A percentile compares a stretch with the other conserved stretches of the same genome.
Evolutionary conservation across 2,888 invertebrate genomes (phyloP).

Genomic region (Dicranocentrus wangi): DNA sequence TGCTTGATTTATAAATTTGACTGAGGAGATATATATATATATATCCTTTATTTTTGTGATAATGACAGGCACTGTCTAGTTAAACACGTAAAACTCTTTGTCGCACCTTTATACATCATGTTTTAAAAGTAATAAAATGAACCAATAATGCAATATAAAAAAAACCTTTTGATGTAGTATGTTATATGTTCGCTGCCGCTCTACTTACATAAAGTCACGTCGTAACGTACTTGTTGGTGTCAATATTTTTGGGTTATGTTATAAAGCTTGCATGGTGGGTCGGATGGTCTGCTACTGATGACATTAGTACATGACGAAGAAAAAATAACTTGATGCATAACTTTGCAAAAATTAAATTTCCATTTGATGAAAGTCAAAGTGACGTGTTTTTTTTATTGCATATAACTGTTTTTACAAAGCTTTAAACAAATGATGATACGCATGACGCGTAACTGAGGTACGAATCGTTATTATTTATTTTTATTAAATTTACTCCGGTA

Average conservation of each 20-base stretch:
- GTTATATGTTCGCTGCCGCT: too few species aligned
- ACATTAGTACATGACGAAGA: too few species aligned
- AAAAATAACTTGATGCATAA: too few species aligned
- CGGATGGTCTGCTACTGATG: too few species aligned
- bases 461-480: background rate
- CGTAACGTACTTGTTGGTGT: too few species aligned
- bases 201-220: too few species aligned
- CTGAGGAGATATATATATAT: constrained; percentile 52
- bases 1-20: constrained; percentile 36
- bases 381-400: background rate
- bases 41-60: constrained; percentile 59
- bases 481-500: background rate
- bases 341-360: too few species aligned
- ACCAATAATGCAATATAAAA: background rate
- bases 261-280: too few species aligned
- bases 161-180: too few species aligned
- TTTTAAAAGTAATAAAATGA: constrained; percentile 18
- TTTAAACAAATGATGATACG: background rate
- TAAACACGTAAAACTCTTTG: constrained; percentile 47
- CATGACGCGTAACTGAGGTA: background rate
- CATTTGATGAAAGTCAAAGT: too few species aligned
- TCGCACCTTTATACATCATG: constrained; percentile 53
- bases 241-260: too few species aligned
- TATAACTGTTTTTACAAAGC: constrained; percentile 1
- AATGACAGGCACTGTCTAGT: constrained; percentile 46